A percentile compares a stretch with the other conserved stretches of the same genome.
These are phyloP conservation scores for Frankliniella intonsa DNA, from an alignment of 2,888 invertebrate genomes.

Conservation along the genomic window DNA sequence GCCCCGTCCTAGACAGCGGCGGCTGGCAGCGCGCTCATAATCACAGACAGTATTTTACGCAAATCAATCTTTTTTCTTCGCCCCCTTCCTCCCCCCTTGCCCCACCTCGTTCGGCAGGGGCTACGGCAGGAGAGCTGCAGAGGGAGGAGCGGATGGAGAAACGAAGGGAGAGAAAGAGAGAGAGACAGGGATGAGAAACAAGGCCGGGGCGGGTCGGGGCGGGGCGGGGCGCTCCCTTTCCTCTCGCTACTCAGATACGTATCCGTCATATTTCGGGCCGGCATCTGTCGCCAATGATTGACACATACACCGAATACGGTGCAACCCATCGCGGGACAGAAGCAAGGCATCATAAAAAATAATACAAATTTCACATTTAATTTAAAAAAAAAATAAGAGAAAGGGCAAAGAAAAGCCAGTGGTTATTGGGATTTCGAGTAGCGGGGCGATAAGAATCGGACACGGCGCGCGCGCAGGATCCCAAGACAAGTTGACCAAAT, in stretches of 20 bases:
- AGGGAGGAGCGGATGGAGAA: not conserved
- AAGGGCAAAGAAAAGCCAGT: no score
- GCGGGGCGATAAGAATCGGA: no score
- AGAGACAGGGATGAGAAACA: not conserved
- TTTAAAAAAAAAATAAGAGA: no score
- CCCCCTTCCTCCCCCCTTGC: not conserved
- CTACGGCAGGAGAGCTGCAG: not conserved
- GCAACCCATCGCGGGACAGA: not conserved
- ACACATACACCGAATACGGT: not conserved
- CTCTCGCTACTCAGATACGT: not conserved
- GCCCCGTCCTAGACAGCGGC: not conserved
- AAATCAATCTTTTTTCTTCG: not conserved
- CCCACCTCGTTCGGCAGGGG: not conserved
- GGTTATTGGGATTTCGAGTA: no score
- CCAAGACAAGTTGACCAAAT: no score
- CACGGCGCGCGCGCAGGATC: no score
- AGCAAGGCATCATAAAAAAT: no score
- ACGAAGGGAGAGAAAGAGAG: not conserved
- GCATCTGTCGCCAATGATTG: not conserved
- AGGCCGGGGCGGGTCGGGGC: not conserved
- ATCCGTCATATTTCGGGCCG: not conserved
- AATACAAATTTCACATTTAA: no score
- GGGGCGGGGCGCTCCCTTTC: not conserved
- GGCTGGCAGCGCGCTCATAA: not conserved
- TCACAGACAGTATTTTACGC: no score